These are phyloP conservation scores for Sarcophilus harrisii DNA, from an alignment of 2,797 vertebrate genomes.

Conservation along the genomic window DNA sequence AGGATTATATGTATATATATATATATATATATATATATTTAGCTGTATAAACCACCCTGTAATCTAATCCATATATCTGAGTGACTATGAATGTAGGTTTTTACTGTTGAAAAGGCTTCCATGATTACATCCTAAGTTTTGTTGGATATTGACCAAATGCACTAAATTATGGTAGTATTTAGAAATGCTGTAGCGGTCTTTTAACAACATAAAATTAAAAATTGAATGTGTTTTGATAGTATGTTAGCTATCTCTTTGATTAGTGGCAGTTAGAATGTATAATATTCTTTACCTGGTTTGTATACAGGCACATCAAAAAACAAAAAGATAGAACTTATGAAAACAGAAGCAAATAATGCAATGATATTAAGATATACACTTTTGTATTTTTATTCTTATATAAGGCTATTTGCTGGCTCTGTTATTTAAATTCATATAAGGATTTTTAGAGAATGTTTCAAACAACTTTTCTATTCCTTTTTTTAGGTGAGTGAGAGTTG, in stretches of 20 bases:
- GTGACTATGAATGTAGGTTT: slow-evolving; percentile 80
- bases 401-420: slow-evolving; percentile 99
- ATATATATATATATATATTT: neutral
- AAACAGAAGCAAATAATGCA: slow-evolving; percentile 97
- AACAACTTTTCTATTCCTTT: neutral
- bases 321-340: slow-evolving; percentile 76
- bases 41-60: slow-evolving; percentile 66
- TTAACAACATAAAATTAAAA: slow-evolving; percentile 80
- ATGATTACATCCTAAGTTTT: slow-evolving; percentile 75
- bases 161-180: slow-evolving; percentile 87
- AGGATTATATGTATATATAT: too few relatives aligned
- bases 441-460: neutral
- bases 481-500: neutral
- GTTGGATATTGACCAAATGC: slow-evolving; percentile 85
- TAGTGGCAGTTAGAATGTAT: slow-evolving; percentile 89
- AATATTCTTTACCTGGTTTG: slow-evolving; percentile 92
- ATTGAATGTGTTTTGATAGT: slow-evolving; percentile 81
- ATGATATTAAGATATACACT: slow-evolving; percentile 95
- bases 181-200: slow-evolving; percentile 88
- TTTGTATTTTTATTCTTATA: slow-evolving; percentile 99
- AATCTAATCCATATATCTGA: slow-evolving; percentile 83
- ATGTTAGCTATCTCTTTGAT: slow-evolving; percentile 81
- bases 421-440: slow-evolving; percentile 97
- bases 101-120: slow-evolving; percentile 82
- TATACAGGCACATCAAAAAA: slow-evolving; percentile 93